Conservation (phyloP, 2,113 vertebrate genomes). For the Tragelaphus scriptus region DNA sequence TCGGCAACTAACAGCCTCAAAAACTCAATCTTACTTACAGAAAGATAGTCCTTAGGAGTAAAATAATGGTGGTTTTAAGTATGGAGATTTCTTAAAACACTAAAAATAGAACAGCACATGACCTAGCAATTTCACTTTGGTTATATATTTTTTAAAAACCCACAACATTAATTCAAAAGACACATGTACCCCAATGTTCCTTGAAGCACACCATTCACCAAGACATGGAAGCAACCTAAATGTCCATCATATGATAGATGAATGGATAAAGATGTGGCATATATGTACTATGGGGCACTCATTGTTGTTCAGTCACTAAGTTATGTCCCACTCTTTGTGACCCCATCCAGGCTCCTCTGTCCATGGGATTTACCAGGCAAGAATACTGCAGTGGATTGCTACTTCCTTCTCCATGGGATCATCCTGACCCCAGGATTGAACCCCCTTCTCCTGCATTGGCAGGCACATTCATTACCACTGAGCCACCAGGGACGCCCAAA, state of each 20-base stretch:
- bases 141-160: neutral
- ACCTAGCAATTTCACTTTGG: neutral
- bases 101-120: neutral
- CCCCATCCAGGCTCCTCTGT: neutral
- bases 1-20: neutral
- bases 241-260: neutral
- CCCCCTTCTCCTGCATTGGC: neutral
- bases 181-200: neutral
- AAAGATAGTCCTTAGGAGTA: neutral
- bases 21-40: neutral
- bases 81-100: neutral
- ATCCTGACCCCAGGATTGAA: accelerated
- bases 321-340: neutral
- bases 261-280: neutral
- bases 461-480: neutral
- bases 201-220: neutral
- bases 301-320: neutral
- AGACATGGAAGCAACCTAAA: neutral
- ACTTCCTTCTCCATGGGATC: neutral
- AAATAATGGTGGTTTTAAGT: neutral
- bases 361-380: neutral
- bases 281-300: neutral
- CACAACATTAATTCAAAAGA: neutral
- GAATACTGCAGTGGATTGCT: neutral
- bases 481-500: neutral